A percentile compares a stretch with the other conserved stretches of the same genome.
These are phyloP conservation scores for Archocentrus centrarchus DNA, from an alignment of 2,113 vertebrate species.

Conservation along the genomic window DNA sequence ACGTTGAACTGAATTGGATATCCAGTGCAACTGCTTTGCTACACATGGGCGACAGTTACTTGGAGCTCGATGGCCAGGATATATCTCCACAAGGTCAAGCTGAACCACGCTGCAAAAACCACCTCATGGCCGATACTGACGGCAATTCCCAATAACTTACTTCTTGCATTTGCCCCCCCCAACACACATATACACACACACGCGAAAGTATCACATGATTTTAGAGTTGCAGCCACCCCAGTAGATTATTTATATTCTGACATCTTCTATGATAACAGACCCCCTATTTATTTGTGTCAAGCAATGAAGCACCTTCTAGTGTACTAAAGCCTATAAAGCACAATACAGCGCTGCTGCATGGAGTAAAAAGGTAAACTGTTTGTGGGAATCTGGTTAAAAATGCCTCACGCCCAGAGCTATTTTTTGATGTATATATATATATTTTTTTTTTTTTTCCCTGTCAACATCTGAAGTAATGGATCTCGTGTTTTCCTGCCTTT, in stretches of 20 bases:
- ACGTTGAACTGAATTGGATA: constrained; percentile 31
- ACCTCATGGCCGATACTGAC: constrained; percentile 72
- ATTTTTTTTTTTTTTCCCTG: constrained; percentile 1
- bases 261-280: constrained; percentile 5
- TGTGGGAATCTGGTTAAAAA: constrained; percentile 51
- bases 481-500: constrained; percentile 63
- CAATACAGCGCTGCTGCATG: not conserved
- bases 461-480: constrained; percentile 63
- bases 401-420: not conserved
- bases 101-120: constrained; percentile 51
- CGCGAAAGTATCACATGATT: constrained; percentile 26
- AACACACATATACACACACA: not conserved
- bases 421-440: constrained; percentile 24
- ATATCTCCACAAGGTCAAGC: constrained; percentile 71
- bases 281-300: constrained; percentile 26
- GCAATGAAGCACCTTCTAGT: not conserved
- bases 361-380: constrained; percentile 43
- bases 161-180: not conserved
- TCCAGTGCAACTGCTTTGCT: constrained; percentile 68
- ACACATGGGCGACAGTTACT: constrained; percentile 55
- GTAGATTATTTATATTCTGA: constrained; percentile 32
- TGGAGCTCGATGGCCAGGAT: constrained; percentile 49
- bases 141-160: constrained; percentile 34
- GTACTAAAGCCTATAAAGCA: not conserved
- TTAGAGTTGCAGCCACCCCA: constrained; percentile 36